Percentiles rank a stretch among this genome's conserved stretches.
Evolutionary conservation across 1,140 invertebrate species (phyloP).

Genomic region (Thrips palmi): DNA sequence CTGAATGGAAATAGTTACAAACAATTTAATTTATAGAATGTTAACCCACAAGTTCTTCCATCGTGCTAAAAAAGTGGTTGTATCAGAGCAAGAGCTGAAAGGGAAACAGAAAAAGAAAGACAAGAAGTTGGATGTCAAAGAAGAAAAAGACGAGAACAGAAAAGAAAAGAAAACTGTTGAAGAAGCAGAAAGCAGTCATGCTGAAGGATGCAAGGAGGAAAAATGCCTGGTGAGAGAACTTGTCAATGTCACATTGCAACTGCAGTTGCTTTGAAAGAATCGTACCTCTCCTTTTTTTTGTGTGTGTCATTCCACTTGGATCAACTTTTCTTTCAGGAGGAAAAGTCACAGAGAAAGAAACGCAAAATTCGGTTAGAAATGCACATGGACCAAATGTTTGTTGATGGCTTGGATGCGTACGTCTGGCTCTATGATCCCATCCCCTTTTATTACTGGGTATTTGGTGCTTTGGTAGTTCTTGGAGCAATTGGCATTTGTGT

Average conservation of each 20-base stretch:
- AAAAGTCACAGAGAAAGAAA: slow-evolving; percentile 29
- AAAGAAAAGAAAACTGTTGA: slow-evolving; percentile 27
- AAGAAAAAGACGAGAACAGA: slow-evolving; percentile 40
- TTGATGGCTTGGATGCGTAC: slow-evolving; percentile 87
- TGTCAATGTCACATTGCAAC: neutral
- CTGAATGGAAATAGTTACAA: neutral
- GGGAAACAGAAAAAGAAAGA: slow-evolving; percentile 37
- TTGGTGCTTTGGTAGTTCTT: slow-evolving; percentile 77
- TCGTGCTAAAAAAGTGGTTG: slow-evolving; percentile 74
- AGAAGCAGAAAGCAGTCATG: slow-evolving; percentile 31
- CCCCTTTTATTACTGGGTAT: slow-evolving; percentile 89
- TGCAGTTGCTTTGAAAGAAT: neutral
- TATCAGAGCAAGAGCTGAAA: slow-evolving; percentile 53
- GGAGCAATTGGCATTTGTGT: slow-evolving; percentile 91
- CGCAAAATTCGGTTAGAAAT: slow-evolving; percentile 73
- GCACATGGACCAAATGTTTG: slow-evolving; percentile 86
- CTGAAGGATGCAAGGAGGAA: slow-evolving; percentile 23
- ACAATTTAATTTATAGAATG: slow-evolving; percentile 34
- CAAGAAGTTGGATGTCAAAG: slow-evolving; percentile 21
- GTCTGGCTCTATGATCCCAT: slow-evolving; percentile 99
- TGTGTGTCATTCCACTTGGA: neutral
- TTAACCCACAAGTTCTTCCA: slow-evolving; percentile 88
- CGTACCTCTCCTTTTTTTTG: slow-evolving; percentile 1
- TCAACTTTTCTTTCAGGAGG: slow-evolving; percentile 19
- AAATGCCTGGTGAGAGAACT: slow-evolving; percentile 4